A percentile compares a stretch with the other conserved stretches of the same genome.
These are phyloP conservation scores for Frieseomelitta varia DNA, from an alignment of 1,140 invertebrate species.

Conservation along the genomic window DNA sequence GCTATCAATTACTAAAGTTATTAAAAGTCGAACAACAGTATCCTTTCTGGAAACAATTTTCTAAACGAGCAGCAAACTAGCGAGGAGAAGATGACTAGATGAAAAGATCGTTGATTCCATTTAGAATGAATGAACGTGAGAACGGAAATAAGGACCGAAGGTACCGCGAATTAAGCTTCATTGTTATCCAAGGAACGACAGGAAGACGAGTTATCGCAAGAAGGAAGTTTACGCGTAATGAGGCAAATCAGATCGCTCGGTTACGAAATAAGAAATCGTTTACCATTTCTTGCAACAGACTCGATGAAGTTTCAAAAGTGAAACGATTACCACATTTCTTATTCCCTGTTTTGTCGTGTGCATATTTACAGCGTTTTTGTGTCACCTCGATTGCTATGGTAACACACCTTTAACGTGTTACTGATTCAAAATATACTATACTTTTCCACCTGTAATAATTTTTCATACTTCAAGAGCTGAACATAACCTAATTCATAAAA, in stretches of 20 bases:
- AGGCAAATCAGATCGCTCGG: constrained; percentile 31
- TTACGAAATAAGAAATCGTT: constrained; percentile 49
- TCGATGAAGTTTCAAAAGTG: constrained; percentile 43
- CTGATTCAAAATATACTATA: background rate
- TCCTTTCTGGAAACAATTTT: background rate
- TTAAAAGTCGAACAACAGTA: background rate
- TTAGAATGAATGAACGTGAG: constrained; percentile 48
- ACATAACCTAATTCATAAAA: too few species aligned
- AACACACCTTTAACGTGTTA: background rate
- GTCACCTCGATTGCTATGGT: background rate
- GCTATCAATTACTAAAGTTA: background rate
- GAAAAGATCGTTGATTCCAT: constrained; percentile 48
- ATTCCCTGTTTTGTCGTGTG: constrained; percentile 22
- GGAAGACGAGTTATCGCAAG: constrained; percentile 56
- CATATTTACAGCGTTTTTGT: constrained; percentile 39
- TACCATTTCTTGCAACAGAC: constrained; percentile 40
- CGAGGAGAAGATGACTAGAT: background rate
- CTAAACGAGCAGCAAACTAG: background rate
- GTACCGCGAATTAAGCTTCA: constrained; percentile 51
- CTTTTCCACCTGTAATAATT: background rate
- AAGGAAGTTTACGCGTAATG: constrained; percentile 52
- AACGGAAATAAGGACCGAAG: constrained; percentile 42
- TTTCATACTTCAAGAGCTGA: background rate
- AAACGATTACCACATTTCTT: constrained; percentile 42
- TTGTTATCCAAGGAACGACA: constrained; percentile 51